Base-by-base conservation (phyloP, 92 coral and sea anemone genomes). In the Epizoanthus stellaris region DNA sequence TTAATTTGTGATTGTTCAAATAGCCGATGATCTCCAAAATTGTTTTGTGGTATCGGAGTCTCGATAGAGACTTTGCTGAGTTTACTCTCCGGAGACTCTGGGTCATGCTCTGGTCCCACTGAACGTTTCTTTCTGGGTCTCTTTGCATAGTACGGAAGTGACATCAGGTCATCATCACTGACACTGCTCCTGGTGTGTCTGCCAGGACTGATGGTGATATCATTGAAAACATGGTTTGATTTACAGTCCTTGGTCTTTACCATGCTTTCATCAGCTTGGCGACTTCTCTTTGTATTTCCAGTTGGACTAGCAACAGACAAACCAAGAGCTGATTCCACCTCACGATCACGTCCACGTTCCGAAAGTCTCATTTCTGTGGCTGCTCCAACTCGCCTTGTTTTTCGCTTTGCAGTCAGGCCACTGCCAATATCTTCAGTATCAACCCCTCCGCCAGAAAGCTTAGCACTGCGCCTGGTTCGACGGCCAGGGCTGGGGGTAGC, bases 141-240 rank as follows among this genome's bases (percentile, higher is more conserved):
- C 72, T 79, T 79, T 2, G 83, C 71, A 49, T 79, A 79, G 53
- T 79, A 79, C 11, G 83, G 83, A 14, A 79, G 34, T 21, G 83
- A 79, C 25, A 79, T 3, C 72, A 79, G 67, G 43, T 63, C 83
- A 40, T 61, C 72, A 11, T 79, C 65, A 56, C 1, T 42, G 6
- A 21, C 59, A 21, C 21, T 79, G 13, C 20, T 79, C 71, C 83
- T 79, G 5, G 83, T 79, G 9, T 12, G 42, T 64, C 72, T 79
- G 54, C 62, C 45, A 10, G 83, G 72, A 43, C 43, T 79, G 30
- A 45, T 62, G 23, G 61, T 5, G 36, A 16, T 2, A 11, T 52
- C 10, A 13, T 15, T 52, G 12, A 9, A 52, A 52, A 52, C 56
- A 52, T 52, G 56, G 56, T 52, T 52, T 52, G 56, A 52, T 52